Base-by-base conservation (phyloP, 2,888 invertebrate species). In the Rhaphigaster nebulosa region DNA sequence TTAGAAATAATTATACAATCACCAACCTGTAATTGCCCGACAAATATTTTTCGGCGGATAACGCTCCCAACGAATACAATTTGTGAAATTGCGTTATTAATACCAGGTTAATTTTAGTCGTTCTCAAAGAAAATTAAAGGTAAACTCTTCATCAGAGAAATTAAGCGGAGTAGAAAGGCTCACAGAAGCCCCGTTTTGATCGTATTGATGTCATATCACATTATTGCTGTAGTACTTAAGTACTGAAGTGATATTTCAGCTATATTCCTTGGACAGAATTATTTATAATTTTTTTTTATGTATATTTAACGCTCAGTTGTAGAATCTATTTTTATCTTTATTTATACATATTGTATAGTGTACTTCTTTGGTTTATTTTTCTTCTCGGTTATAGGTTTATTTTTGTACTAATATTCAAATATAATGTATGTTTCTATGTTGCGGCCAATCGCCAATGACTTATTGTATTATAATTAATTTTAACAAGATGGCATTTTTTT, bases 61-160 rank as follows among this genome's bases (percentile, higher is more conserved):
- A 29, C 29, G 60, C 26, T 6, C 60, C n/a, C 5, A n/a, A 60
- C 13, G 65, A 29, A 65, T 29, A 65, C 6, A 65, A 65, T 29
- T 65, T 65, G 65, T 65, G 65, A 18, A 29, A 65, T 65, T 65
- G 65, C 65, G 65, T 65, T 65, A 65, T 65, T 65, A 65, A 65
- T 29, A 65, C 65, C 29, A 29, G 18, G 65, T 65, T 65, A 65
- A 65, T 65, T 65, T 65, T 29, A 65, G 18, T 29, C 65, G 29
- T 18, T 29, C 29, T 65, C 65, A 65, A 65, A 65, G 65, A 65
- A 65, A 29, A 65, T 65, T 65, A 18, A 65, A 29, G 29, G 65
- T 18, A 29, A 65, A 29, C 65, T 65, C 18, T 29, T 65, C 65
- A 18, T 65, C 65, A 29, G 65, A 29, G 10, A 65, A 65, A 65